phyloP scores from a whole-genome alignment of 1,140 invertebrate genomes.

The Musca domestica region DNA sequence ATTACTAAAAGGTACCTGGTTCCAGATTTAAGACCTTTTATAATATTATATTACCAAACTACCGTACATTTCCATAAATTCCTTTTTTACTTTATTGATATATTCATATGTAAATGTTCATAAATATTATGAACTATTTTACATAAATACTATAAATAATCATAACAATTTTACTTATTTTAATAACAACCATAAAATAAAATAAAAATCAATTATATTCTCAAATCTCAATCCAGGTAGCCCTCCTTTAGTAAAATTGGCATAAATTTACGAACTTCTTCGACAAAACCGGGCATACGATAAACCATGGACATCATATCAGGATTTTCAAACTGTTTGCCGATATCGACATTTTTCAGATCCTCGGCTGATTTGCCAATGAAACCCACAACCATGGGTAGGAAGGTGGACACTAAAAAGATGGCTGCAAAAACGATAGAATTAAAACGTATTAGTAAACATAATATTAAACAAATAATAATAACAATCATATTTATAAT shows the following conservation, averaged over 20 bases:
- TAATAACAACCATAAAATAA: background rate
- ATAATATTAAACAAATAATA: too few relatives aligned
- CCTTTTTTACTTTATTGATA: too few relatives aligned
- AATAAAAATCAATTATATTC: too few relatives aligned
- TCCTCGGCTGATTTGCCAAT: background rate
- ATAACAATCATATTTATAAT: too few relatives aligned
- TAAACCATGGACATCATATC: background rate
- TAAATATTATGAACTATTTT: too few relatives aligned
- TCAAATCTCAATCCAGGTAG: background rate
- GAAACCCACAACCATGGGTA: background rate
- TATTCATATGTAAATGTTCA: too few relatives aligned
- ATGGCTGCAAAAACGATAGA: conserved; percentile 1
- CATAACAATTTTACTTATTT: background rate
- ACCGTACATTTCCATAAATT: too few relatives aligned
- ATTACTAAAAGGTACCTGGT: too few relatives aligned
- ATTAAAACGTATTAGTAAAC: too few relatives aligned
- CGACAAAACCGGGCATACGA: background rate
- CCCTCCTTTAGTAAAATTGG: conserved; percentile 10
- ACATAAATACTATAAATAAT: background rate
- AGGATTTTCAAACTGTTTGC: background rate
- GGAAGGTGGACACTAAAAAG: conserved; percentile 2
- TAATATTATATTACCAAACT: too few relatives aligned
- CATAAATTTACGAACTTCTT: conserved; percentile 11
- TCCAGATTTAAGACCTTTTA: too few relatives aligned
- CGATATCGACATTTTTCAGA: background rate